Base-by-base conservation (phyloP, 2,797 vertebrate genomes). In the Rhinoraja longicauda region DNA sequence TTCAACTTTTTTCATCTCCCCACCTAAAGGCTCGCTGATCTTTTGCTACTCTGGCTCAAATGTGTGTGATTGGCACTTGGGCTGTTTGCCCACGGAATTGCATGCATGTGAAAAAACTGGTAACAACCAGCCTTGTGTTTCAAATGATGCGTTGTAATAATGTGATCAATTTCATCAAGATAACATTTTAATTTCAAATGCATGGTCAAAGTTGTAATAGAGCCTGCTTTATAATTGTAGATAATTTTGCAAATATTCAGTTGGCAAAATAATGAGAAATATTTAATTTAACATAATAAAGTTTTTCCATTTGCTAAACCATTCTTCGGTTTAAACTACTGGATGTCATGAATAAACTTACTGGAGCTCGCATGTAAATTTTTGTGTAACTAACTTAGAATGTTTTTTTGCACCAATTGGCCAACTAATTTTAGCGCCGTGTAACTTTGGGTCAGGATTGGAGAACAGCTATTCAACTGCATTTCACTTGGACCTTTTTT, bases 251-350 rank as follows among this genome's bases (percentile, higher is more conserved):
- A 88, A 88, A 64, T 88, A 88, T 32, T 19, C 62, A 57, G 21
- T 64, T 19, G 57, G 29, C 84, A 17, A 82, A 64, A 88, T 78
- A 17, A 78, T 36, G n/a, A 67, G n/a, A 17, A 32, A 19, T 21
- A 36, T 57, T 86, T 86, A 57, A 15, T 13, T 84, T 2, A n/a
- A 59, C 12, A 57, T 57, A 86, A 86, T 64, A 88, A 64, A 88
- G 59, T 64, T 84, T 86, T 45, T 53, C 26, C 10, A 57, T 15
- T 4, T 29, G n/a, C 53, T 29, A 59, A 86, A 62, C 82, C 59
- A 86, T 86, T 86, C 13, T 57, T 86, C 29, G n/a, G 59, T 62
- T 88, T 64, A 88, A 88, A 67, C n/a, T 59, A n/a, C 21, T 77
- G 45, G 64, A 88, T 32, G 13, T 39, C n/a, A 88, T 64, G 15